phyloP scores from a whole-genome alignment of 2,797 vertebrate species.

The Spea hammondii region DNA sequence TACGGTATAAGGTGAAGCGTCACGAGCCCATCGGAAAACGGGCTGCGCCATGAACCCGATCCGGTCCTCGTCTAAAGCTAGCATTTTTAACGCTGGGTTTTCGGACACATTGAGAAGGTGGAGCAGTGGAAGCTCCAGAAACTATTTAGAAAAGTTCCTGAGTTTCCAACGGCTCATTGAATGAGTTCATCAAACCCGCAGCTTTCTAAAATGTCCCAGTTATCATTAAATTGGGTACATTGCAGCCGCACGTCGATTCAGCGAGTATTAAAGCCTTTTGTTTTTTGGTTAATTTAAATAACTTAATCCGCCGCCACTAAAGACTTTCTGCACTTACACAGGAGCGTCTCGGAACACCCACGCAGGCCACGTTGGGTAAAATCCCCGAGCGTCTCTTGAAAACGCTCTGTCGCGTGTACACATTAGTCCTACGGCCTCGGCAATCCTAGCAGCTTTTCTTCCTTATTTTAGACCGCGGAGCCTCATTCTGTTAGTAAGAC shows the following conservation, averaged over 20 bases:
- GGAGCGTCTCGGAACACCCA: neutral
- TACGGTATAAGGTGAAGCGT: too few relatives aligned
- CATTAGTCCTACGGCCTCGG: neutral
- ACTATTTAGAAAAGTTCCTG: too few relatives aligned
- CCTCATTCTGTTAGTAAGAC: neutral
- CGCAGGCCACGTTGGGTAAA: neutral
- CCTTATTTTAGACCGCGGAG: neutral
- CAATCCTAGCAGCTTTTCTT: neutral
- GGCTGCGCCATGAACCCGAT: too few relatives aligned
- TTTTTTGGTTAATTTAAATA: neutral
- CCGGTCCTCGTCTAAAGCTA: too few relatives aligned
- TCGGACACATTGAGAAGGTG: too few relatives aligned
- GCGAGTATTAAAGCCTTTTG: neutral
- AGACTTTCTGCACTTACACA: neutral
- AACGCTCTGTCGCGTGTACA: neutral
- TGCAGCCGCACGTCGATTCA: neutral
- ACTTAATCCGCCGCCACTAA: neutral
- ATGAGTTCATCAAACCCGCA: too few relatives aligned
- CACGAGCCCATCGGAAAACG: too few relatives aligned
- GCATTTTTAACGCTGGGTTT: too few relatives aligned
- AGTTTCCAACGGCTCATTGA: too few relatives aligned
- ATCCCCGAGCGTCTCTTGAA: neutral
- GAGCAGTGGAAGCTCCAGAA: too few relatives aligned
- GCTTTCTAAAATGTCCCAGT: too few relatives aligned
- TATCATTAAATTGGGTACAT: neutral